Conservation (phyloP, 2,797 vertebrate genomes). For the Lepus townsendii region DNA sequence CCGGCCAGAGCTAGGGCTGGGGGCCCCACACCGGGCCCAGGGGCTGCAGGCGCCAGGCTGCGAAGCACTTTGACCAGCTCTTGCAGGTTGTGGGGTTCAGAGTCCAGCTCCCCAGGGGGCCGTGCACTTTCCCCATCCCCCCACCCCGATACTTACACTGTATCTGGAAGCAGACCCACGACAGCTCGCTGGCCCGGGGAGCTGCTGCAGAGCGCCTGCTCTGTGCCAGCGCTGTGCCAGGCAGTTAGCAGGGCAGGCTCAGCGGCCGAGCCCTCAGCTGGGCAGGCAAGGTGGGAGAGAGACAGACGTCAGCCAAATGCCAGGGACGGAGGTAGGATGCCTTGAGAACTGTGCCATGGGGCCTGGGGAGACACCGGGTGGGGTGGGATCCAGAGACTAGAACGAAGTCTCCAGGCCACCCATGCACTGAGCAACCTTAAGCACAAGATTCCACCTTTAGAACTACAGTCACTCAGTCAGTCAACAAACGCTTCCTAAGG, state of each 20-base stretch:
- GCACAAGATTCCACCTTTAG: not conserved
- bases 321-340: not conserved
- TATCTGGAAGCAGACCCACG: not conserved
- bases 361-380: too few species aligned
- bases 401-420: not conserved
- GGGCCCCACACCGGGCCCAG: not conserved
- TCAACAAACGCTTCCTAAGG: not conserved
- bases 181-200: not conserved
- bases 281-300: not conserved
- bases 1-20: not conserved
- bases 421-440: not conserved
- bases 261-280: not conserved
- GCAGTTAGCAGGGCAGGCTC: not conserved
- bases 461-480: not conserved
- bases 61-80: not conserved
- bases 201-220: not conserved
- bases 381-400: not conserved
- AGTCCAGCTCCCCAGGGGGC: not conserved
- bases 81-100: not conserved
- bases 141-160: too few species aligned
- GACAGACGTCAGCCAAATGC: not conserved
- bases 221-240: not conserved
- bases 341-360: not conserved
- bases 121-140: not conserved
- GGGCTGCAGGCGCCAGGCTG: not conserved